Evolutionary conservation across 2,113 vertebrate species (phyloP).

Genomic region (Cairina moschata): DNA sequence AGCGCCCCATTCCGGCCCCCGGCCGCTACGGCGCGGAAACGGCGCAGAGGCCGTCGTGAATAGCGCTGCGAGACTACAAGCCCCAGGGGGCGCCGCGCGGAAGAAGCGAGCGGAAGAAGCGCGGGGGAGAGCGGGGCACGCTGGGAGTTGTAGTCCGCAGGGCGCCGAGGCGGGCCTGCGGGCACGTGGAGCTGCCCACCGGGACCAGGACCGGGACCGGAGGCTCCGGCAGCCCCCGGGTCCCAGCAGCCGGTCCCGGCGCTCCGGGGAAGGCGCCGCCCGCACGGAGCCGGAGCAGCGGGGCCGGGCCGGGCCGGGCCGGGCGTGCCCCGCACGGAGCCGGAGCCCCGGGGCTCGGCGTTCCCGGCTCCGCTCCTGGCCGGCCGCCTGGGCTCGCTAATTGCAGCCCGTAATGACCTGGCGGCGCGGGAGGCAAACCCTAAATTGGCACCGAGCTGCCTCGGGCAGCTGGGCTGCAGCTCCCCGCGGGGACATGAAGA

Average conservation of each 20-base stretch:
- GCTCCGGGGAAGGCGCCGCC: accelerated
- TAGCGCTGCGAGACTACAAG: conserved; percentile 45
- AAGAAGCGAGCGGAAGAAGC: background rate
- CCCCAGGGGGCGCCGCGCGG: conserved; percentile 46
- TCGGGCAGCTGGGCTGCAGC: background rate
- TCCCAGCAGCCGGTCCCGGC: no score
- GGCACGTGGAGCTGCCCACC: no score
- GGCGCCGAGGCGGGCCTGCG: no score
- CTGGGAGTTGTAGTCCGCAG: conserved; percentile 14
- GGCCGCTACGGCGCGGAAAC: conserved; percentile 33
- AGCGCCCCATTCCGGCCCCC: background rate
- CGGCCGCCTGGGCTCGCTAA: background rate
- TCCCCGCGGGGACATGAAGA: no score
- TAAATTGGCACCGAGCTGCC: background rate
- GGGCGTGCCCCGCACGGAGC: accelerated
- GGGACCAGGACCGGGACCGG: no score
- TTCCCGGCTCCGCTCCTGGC: background rate
- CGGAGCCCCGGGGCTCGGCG: background rate
- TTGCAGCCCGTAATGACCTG: background rate
- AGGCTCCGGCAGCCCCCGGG: no score
- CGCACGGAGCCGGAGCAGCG: accelerated
- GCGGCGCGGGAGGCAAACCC: background rate
- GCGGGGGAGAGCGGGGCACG: background rate
- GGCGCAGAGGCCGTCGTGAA: conserved; percentile 59
- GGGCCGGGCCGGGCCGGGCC: background rate